A percentile compares a stretch with the other conserved stretches of the same genome.
phyloP scores from a whole-genome alignment of 2,797 vertebrate species.

The Carduelis carduelis region DNA sequence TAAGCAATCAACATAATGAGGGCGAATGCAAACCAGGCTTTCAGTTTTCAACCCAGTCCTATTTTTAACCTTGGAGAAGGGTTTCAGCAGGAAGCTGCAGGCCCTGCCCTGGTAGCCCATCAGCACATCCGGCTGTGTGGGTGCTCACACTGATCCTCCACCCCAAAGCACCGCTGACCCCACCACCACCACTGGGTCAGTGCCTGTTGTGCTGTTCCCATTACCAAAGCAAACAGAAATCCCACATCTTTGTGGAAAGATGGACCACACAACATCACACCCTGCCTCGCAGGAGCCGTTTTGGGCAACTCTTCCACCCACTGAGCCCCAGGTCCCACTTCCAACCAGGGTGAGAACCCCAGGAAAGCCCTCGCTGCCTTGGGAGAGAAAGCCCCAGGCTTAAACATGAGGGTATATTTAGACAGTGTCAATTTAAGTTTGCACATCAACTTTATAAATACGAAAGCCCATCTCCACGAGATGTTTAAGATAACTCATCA shows the following conservation, averaged over 20 bases:
- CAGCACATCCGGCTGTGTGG: accelerated
- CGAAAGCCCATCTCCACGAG: slow-evolving; percentile 36
- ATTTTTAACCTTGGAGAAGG: slow-evolving; percentile 24
- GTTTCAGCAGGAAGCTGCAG: neutral
- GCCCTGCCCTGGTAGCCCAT: neutral
- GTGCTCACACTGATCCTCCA: neutral
- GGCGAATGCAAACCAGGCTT: slow-evolving; percentile 9
- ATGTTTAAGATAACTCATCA: slow-evolving; percentile 62
- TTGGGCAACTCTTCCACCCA: accelerated
- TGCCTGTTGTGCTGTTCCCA: accelerated
- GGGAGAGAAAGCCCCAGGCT: neutral
- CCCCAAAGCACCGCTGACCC: neutral
- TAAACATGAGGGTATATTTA: slow-evolving; percentile 63
- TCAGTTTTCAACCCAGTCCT: neutral
- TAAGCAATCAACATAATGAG: slow-evolving; percentile 51
- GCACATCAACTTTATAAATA: slow-evolving; percentile 62
- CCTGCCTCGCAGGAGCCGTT: neutral
- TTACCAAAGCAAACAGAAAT: neutral
- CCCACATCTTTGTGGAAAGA: neutral
- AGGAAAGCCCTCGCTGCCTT: accelerated
- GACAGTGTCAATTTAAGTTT: slow-evolving; percentile 1
- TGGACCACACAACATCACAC: neutral
- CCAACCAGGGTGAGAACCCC: accelerated
- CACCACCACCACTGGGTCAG: neutral
- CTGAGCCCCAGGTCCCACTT: accelerated